Evolutionary conservation across 2,888 invertebrate species (phyloP).

Genomic region (Drosophila imparisetae): DNA sequence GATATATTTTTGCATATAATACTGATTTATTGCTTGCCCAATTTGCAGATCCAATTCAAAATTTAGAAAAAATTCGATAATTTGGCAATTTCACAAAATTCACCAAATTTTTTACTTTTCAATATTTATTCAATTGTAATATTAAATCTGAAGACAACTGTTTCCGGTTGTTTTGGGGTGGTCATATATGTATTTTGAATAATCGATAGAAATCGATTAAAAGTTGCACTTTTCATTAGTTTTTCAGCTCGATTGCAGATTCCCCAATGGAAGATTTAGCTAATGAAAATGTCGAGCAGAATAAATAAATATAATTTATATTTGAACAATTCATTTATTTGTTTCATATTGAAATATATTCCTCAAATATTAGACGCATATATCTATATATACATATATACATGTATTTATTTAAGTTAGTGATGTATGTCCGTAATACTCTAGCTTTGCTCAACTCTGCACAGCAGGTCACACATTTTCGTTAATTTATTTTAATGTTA

Average conservation of each 20-base stretch:
- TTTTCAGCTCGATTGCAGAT: neutral
- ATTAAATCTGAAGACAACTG: too few relatives aligned
- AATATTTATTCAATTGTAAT: neutral
- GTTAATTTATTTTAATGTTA: conserved; percentile 50
- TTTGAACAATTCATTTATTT: neutral
- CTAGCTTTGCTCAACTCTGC: conserved; percentile 40
- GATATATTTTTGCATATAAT: neutral
- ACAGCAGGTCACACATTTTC: conserved; percentile 66
- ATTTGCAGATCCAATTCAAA: neutral
- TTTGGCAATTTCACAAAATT: too few relatives aligned
- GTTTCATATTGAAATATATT: neutral
- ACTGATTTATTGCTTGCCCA: neutral
- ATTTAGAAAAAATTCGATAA: too few relatives aligned
- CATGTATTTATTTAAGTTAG: neutral
- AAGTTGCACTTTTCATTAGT: neutral
- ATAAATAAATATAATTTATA: neutral
- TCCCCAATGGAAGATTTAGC: neutral
- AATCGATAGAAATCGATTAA: neutral
- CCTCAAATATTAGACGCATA: neutral
- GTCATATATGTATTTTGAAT: too few relatives aligned
- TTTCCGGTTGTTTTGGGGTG: too few relatives aligned
- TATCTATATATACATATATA: too few relatives aligned
- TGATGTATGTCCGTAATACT: neutral
- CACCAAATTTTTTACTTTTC: neutral
- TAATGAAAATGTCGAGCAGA: neutral